Conservation (phyloP, 1,140 invertebrate genomes). For the Drosophila erecta region DNA sequence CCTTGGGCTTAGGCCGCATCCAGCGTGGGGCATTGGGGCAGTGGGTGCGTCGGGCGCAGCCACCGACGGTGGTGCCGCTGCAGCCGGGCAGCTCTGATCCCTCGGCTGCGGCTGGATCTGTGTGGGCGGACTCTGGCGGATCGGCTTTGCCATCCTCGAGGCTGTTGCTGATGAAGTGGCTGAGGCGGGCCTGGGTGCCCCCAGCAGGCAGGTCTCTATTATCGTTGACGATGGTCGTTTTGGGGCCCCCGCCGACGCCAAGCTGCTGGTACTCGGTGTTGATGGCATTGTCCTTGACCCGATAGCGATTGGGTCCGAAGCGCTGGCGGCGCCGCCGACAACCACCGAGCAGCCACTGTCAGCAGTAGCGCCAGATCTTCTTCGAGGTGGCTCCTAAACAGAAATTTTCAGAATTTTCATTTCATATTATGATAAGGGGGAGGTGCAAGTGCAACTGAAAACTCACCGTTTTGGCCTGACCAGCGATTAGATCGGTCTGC, state of each 20-base stretch:
- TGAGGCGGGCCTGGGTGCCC: constrained; percentile 66
- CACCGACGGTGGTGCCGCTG: constrained; percentile 4
- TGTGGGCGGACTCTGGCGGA: constrained; percentile 42
- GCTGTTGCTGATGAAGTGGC: constrained; percentile 82
- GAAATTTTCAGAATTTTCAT: neutral
- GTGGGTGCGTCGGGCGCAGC: constrained; percentile 75
- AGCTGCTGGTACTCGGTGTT: constrained; percentile 70
- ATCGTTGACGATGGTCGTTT: constrained; percentile 81
- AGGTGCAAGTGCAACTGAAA: neutral
- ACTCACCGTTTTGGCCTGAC: constrained; percentile 58
- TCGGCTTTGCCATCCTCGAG: constrained; percentile 85
- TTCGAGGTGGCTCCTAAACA: constrained; percentile 61
- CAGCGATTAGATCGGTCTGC: constrained; percentile 75
- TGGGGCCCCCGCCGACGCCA: constrained; percentile 35
- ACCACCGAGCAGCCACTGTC: constrained; percentile 82
- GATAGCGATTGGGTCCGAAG: constrained; percentile 68
- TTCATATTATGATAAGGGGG: no score
- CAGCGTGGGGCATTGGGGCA: constrained; percentile 83
- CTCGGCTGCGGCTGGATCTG: constrained; percentile 12
- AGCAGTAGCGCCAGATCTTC: constrained; percentile 84
- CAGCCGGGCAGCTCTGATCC: constrained; percentile 58
- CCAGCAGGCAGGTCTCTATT: constrained; percentile 84
- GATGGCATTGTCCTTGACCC: constrained; percentile 69
- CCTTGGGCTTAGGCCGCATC: constrained; percentile 86
- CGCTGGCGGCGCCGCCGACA: constrained; percentile 73